Evolutionary conservation across 2,888 invertebrate species (phyloP), one percentile per base, ranked within the genome.

Genomic region (Drosophila lutescens): DNA sequence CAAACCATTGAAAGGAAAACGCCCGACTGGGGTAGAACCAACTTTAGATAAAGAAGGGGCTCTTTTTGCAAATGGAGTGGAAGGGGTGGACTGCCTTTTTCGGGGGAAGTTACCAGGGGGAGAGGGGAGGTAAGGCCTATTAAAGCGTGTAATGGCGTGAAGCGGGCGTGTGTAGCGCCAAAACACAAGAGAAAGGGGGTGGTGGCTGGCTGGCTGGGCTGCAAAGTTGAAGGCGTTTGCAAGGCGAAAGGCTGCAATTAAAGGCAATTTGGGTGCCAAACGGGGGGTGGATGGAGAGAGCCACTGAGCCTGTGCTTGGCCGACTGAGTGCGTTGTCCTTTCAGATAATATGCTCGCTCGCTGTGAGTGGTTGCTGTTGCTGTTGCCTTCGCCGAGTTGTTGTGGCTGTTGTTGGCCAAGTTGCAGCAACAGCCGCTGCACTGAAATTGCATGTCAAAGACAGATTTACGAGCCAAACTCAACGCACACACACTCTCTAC

Each of bases 401-500:
- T 66, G 50, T 58, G 57, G 44, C 41, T 67, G 23, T 69, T 59
- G 56, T 20, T 60, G 71, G 51, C 46, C 62, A 63, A 63, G 57
- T 44, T 76, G 82, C 75, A 83, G 84, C 84, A 81, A 83, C 84
- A 86, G 87, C 80, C 77, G 82, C 63, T 77, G 82, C 80, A 84
- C 82, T 72, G 56, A 80, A 88, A 86, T 86, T 86, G 82, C 88
- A 86, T 88, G 86, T 86, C 86, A 86, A 88, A 88, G 80, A 79
- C 86, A 86, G 86, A 86, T 86, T 86, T 88, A 87, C 81, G 85
- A 87, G 68, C 58, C 70, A 65, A 74, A 62, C 63, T 67, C 68
- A 47, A 58, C 56, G 12, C 50, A 49, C 53, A 38, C 56, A 69
- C 69, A 56, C 32, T 30, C 44, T 36, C 32, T 50, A 7, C 15